These are phyloP conservation scores for Chrosomus eos DNA, from an alignment of 2,797 vertebrate species.

Conservation along the genomic window DNA sequence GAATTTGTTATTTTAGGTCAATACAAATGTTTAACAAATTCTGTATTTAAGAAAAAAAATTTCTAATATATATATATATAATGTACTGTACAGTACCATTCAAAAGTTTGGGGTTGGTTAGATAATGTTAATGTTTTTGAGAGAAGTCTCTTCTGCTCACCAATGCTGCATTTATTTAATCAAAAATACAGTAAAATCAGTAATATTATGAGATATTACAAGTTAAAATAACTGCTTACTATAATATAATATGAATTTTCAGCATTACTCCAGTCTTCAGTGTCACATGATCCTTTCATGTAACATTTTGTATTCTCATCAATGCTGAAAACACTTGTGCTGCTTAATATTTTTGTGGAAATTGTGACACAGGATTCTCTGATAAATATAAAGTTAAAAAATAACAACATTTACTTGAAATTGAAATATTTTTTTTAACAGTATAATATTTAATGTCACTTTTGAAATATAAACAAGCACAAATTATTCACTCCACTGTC, in stretches of 20 bases:
- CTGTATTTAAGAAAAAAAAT: conserved; percentile 53
- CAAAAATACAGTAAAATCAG: neutral
- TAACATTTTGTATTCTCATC: no score
- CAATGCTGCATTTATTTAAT: neutral
- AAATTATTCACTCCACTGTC: neutral
- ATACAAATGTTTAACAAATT: conserved; percentile 56
- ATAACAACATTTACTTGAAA: conserved; percentile 2
- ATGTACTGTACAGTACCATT: neutral
- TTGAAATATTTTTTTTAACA: neutral
- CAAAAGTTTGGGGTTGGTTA: neutral
- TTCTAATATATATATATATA: neutral
- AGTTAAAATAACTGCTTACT: neutral
- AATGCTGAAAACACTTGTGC: neutral
- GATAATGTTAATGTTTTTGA: neutral
- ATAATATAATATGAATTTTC: neutral
- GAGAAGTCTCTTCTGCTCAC: no score
- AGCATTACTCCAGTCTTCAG: neutral
- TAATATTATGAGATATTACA: neutral
- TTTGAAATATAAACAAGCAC: neutral
- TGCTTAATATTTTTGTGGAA: no score
- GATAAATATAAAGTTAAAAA: neutral
- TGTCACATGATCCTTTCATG: neutral
- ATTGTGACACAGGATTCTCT: no score
- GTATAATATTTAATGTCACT: no score
- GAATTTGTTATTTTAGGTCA: conserved; percentile 26